Evolutionary conservation across 2,113 vertebrate species (phyloP).

Genomic region (Manacus vitellinus): DNA sequence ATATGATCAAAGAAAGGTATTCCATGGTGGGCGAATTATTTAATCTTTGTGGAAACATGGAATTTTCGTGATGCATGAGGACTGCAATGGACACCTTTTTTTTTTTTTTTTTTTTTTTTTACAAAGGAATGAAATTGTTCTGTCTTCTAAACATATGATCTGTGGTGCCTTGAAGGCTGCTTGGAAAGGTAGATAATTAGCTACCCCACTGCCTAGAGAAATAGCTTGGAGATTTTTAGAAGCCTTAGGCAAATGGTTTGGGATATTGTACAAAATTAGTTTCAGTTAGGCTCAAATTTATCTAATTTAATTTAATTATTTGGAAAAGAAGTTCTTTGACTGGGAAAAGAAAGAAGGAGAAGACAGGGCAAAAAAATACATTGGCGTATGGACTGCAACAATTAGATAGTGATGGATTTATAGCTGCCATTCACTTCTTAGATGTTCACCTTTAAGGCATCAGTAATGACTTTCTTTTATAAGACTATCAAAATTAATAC

Average conservation of each 20-base stretch:
- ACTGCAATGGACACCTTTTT: slow-evolving; percentile 41
- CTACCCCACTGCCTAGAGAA: slow-evolving; percentile 74
- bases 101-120: slow-evolving; percentile 43
- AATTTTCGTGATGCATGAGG: slow-evolving; percentile 64
- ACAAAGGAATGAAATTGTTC: slow-evolving; percentile 63
- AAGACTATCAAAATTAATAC: slow-evolving; percentile 29
- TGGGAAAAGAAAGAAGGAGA: slow-evolving; percentile 42
- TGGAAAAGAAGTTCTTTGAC: slow-evolving; percentile 67
- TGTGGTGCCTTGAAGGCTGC: slow-evolving; percentile 70
- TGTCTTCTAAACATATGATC: slow-evolving; percentile 62
- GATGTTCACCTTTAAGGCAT: neutral
- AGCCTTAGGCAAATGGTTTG: slow-evolving; percentile 71
- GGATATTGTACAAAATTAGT: slow-evolving; percentile 77
- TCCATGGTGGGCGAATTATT: slow-evolving; percentile 63
- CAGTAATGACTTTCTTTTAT: slow-evolving; percentile 29
- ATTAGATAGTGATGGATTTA: slow-evolving; percentile 42
- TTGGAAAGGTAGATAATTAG: slow-evolving; percentile 77
- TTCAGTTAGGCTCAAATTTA: slow-evolving; percentile 76
- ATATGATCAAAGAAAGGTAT: slow-evolving; percentile 49
- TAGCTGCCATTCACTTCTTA: slow-evolving; percentile 18
- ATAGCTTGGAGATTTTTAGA: slow-evolving; percentile 73
- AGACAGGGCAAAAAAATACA: neutral
- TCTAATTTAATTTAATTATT: slow-evolving; percentile 79
- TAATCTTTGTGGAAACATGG: slow-evolving; percentile 63
- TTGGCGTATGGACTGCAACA: neutral